Evolutionary conservation across 1,140 invertebrate genomes (phyloP), one percentile per base, ranked within the genome.

Genomic region (Brachionus rubens): DNA sequence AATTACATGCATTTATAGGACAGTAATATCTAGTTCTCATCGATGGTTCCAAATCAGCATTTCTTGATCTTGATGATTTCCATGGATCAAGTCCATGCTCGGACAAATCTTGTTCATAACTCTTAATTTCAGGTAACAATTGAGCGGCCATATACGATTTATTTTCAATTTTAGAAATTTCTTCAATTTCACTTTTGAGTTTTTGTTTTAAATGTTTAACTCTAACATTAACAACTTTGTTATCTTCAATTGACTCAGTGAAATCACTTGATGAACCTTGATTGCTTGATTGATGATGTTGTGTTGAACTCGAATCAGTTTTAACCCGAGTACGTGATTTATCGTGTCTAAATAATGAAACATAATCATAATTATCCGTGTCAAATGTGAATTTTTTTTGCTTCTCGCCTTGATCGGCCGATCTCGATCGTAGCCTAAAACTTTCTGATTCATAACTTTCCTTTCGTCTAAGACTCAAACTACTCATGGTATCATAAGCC

Each of bases 51-150:
- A 92, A 82, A 76, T 90, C 90, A 67, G 95, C 96, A 21, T 92
- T 93, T 47, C 96, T 94, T 40, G 93, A 96, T 82, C 96, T 89
- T 76, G 95, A 98, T 0, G 96, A 93, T 84, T 98, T 99, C 80
- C 96, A 89, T 46, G 96, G 96, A 87, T 99, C 96, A 62, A 98
- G 86, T 0, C 78, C 76, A 52, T 79, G 78, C 84, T 94, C 89
- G 78, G 90, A 90, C 81, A 93, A 93, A 89, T 94, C 85, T 84
- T 96, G 96, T 83, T 96, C 93, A 30, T 83, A 72, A 43, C 3
- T 41, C 10, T 46, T 26, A 9, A 75, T 16, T 14, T 84, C 82
- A 78, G 82, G 81, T 67, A 83, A 81, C 28, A 85, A n/a, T 26
- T 36, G 46, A 16, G 28, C 10, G 36, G 80, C 80, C 21, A 83